Percentiles rank a stretch among this genome's conserved stretches.
phyloP scores from a whole-genome alignment of 2,113 vertebrate genomes.

The Trinectes maculatus region DNA sequence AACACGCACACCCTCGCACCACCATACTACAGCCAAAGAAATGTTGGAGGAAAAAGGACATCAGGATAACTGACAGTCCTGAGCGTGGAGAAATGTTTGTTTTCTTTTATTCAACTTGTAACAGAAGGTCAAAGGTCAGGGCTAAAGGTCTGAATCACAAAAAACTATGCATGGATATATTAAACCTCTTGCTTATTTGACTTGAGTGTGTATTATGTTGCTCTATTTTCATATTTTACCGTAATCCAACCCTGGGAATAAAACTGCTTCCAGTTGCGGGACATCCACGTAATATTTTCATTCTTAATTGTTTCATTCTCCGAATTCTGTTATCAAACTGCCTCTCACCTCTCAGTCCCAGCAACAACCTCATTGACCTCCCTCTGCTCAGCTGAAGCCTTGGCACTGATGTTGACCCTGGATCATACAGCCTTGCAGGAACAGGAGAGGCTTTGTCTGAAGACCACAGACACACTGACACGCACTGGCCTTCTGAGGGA shows the following conservation, averaged over 20 bases:
- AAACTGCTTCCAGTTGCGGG: neutral
- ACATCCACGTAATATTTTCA: slow-evolving; percentile 22
- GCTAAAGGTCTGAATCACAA: neutral
- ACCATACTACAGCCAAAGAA: slow-evolving; percentile 52
- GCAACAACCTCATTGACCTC: slow-evolving; percentile 41
- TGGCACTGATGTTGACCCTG: slow-evolving; percentile 42
- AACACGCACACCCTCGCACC: slow-evolving; percentile 60
- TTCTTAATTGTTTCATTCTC: slow-evolving; percentile 46
- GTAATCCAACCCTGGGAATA: neutral
- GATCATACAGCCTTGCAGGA: slow-evolving; percentile 49
- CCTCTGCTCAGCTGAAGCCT: slow-evolving; percentile 29
- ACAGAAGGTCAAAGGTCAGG: neutral
- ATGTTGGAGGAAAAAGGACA: slow-evolving; percentile 35
- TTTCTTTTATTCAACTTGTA: neutral
- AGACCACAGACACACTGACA: slow-evolving; percentile 14
- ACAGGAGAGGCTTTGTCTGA: slow-evolving; percentile 66
- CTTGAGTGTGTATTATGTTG: neutral
- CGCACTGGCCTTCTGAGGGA: neutral
- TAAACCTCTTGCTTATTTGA: neutral
- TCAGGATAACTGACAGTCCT: neutral
- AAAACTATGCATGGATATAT: neutral
- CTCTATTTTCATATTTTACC: neutral
- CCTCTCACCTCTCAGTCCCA: slow-evolving; percentile 8
- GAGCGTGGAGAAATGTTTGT: neutral
- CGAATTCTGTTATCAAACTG: slow-evolving; percentile 44